Evolutionary conservation across 2,797 vertebrate species (phyloP), one percentile per base, ranked within the genome.

Genomic region (Mormyrops boulengeri): DNA sequence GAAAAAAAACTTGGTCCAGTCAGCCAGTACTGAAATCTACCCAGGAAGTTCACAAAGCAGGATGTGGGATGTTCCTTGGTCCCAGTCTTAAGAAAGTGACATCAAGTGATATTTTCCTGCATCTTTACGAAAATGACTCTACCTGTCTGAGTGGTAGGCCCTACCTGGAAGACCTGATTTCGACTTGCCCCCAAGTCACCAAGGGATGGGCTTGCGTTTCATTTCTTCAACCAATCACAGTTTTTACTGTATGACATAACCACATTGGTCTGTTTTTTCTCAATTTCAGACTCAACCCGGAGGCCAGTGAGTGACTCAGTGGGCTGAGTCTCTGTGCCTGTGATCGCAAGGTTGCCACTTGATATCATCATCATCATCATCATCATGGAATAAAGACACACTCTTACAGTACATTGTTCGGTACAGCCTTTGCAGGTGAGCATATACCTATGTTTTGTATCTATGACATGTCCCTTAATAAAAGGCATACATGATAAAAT

Each of bases 31-130:
- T 44, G 88, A 62, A 82, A 17, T 89, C 9, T 86, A 12, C 80
- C 60, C 4, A 86, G 88, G 8, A 47, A 47, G 60, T 88, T 90
- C 80, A 80, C 73, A 80, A 90, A 85, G 89, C 77, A 89, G 12
- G 89, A 87, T 26, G 34, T 88, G 0, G 0, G 3, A 66, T 38
- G 47, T 38, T 85, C 26, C 82, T 41, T 6, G 82, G 41, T 4
- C 17, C 90, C 90, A 12, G 26, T 50, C 49, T 86, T 86, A 53
- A 19, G 50, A 34, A 12, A 34, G 84, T 49, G 22, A 85, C 17
- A 53, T 49, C 41, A 50, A 52, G 5, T 44, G 41, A 44, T n/a
- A 80, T 44, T 41, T 80, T n/a, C 7, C 38, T 19, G 2, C 44
- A 17, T 44, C 38, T 41, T 80, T 44, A 80, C 1, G 73, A 80